phyloP scores from a whole-genome alignment of 2,113 vertebrate species.

The Ia io region DNA sequence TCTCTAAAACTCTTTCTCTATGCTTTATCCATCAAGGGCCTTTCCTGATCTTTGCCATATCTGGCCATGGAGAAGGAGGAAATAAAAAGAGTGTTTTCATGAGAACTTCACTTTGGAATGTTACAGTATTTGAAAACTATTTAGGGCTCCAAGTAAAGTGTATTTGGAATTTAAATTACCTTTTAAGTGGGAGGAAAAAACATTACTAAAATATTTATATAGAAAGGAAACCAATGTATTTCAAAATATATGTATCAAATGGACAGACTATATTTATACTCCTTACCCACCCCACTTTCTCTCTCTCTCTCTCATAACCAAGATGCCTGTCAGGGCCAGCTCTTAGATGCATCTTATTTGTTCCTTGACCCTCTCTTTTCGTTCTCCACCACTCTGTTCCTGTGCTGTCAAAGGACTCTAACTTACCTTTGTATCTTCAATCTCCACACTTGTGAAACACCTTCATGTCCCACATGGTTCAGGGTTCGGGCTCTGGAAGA shows the following conservation, averaged over 20 bases:
- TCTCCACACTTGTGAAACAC: not conserved
- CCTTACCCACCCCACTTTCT: too few species aligned
- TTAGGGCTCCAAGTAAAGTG: not conserved
- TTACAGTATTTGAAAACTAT: not conserved
- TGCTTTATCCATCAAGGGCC: not conserved
- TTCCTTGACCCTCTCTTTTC: not conserved
- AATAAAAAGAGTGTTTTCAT: not conserved
- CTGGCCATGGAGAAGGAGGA: not conserved
- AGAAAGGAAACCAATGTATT: not conserved
- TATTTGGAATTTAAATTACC: conserved; percentile 1
- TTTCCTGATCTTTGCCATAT: not conserved
- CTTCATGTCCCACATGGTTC: too few species aligned
- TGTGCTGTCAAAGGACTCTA: not conserved
- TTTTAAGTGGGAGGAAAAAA: not conserved
- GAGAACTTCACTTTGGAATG: not conserved
- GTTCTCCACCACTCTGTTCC: not conserved
- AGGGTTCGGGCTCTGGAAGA: too few species aligned
- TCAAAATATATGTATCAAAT: not conserved
- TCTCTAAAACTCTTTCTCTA: not conserved
- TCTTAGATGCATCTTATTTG: rapidly evolving
- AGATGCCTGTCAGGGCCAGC: not conserved
- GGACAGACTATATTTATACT: not conserved
- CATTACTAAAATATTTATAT: not conserved
- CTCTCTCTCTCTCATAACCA: not conserved
- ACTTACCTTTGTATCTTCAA: not conserved